Evolutionary conservation across 2,888 invertebrate species (phyloP).

Genomic region (Diplazon laetatorius): DNA sequence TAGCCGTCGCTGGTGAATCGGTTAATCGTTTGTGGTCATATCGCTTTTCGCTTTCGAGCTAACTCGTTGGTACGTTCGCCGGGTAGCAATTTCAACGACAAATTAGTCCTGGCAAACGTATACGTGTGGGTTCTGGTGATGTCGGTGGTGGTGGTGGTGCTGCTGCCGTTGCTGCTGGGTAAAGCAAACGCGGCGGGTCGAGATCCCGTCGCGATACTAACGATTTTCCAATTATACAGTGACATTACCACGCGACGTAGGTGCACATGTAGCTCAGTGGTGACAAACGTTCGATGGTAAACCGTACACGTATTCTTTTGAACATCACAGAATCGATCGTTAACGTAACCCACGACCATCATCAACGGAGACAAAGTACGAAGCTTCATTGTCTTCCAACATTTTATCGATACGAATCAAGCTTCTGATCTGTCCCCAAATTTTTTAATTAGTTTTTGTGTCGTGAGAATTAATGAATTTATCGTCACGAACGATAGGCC

Average conservation of each 20-base stretch:
- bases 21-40: conserved; percentile 10
- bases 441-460: neutral
- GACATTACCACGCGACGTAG: conserved; percentile 68
- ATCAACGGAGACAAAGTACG: neutral
- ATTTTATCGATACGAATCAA: conserved; percentile 21
- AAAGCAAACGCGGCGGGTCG: conserved; percentile 64
- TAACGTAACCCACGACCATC: conserved; percentile 4
- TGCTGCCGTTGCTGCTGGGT: too few relatives aligned
- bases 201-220: conserved; percentile 78
- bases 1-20: neutral
- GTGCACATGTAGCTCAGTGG: conserved; percentile 37
- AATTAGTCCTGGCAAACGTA: conserved; percentile 72
- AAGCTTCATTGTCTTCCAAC: conserved; percentile 6
- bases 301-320: conserved; percentile 44
- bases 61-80: conserved; percentile 44
- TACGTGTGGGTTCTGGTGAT: conserved; percentile 63
- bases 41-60: conserved; percentile 53
- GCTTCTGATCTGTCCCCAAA: neutral
- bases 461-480: neutral
- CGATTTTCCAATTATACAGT: conserved; percentile 82
- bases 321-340: conserved; percentile 50
- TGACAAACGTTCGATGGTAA: conserved; percentile 52
- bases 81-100: conserved; percentile 66
- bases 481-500: neutral
- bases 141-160: too few relatives aligned